These are phyloP conservation scores for Melinaea marsaeus DNA, from an alignment of 2,888 invertebrate genomes.

Conservation along the genomic window DNA sequence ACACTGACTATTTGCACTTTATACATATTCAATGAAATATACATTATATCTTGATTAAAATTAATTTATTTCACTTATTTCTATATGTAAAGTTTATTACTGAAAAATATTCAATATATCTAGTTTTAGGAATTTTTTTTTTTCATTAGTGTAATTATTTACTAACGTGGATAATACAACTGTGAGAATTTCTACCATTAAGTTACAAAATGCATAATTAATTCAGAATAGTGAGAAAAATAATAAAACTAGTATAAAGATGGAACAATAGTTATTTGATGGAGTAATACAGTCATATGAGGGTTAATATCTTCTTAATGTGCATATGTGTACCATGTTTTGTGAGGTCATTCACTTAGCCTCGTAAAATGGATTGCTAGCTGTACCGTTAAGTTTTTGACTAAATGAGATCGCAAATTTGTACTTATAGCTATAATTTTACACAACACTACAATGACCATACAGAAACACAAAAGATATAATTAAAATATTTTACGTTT, in stretches of 20 bases:
- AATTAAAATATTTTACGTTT: background rate
- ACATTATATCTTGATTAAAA: no score
- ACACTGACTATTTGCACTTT: no score
- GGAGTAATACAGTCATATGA: constrained; percentile 6
- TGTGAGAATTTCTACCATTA: no score
- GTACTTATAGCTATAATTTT: constrained; percentile 28
- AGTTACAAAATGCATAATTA: no score
- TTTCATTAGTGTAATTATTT: no score
- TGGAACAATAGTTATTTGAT: background rate
- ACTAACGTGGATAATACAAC: no score
- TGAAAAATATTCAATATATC: no score
- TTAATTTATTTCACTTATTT: no score
- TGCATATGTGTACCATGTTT: constrained; percentile 16
- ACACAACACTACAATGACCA: background rate
- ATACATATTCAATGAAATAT: no score
- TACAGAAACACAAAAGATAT: background rate
- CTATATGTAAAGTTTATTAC: no score
- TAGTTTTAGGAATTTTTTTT: no score
- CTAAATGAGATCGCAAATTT: constrained; percentile 31
- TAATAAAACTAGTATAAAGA: background rate
- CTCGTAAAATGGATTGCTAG: constrained; percentile 59
- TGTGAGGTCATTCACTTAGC: constrained; percentile 63
- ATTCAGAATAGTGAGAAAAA: background rate
- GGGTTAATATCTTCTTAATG: constrained; percentile 14
- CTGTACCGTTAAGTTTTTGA: constrained; percentile 64